These are phyloP conservation scores for Octopus sinensis DNA, from an alignment of 1,140 invertebrate genomes.

Conservation along the genomic window DNA sequence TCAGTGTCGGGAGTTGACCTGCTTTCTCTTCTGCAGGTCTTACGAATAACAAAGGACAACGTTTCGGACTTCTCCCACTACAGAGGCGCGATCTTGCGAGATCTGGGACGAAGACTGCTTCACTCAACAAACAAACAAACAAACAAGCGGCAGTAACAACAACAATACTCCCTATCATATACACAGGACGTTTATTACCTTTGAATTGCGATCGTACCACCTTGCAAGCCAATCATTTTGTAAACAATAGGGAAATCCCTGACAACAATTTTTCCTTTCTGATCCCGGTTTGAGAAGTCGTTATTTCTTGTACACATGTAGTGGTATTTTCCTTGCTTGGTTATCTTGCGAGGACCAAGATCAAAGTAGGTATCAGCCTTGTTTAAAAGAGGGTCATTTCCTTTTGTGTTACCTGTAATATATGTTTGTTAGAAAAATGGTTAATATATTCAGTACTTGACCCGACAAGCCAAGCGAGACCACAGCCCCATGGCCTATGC, in stretches of 20 bases:
- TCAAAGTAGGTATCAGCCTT: slow-evolving; percentile 57
- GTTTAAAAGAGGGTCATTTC: slow-evolving; percentile 50
- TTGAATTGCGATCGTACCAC: slow-evolving; percentile 39
- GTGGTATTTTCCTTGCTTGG: slow-evolving; percentile 46
- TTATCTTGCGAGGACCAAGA: slow-evolving; percentile 43
- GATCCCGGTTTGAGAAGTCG: slow-evolving; percentile 56
- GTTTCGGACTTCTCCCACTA: no score
- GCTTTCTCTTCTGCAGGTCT: no score
- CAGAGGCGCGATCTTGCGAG: no score
- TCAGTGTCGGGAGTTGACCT: no score
- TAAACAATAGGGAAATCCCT: slow-evolving; percentile 20
- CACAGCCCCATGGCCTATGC: background rate
- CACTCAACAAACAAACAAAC: background rate
- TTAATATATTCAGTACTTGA: background rate
- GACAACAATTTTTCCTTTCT: slow-evolving; percentile 49
- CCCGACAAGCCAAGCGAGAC: background rate
- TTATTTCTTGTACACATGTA: slow-evolving; percentile 57
- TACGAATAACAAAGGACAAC: no score
- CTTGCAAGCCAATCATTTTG: slow-evolving; percentile 45
- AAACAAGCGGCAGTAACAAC: background rate
- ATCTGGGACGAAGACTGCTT: background rate
- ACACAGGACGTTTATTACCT: slow-evolving; percentile 30
- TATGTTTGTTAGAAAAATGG: background rate
- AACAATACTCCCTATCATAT: background rate
- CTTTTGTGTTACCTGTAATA: slow-evolving; percentile 44